Percentiles rank a stretch among this genome's conserved stretches.
These are phyloP conservation scores for Andinoacara biseriatus DNA, from an alignment of 2,113 vertebrate species.

Conservation along the genomic window DNA sequence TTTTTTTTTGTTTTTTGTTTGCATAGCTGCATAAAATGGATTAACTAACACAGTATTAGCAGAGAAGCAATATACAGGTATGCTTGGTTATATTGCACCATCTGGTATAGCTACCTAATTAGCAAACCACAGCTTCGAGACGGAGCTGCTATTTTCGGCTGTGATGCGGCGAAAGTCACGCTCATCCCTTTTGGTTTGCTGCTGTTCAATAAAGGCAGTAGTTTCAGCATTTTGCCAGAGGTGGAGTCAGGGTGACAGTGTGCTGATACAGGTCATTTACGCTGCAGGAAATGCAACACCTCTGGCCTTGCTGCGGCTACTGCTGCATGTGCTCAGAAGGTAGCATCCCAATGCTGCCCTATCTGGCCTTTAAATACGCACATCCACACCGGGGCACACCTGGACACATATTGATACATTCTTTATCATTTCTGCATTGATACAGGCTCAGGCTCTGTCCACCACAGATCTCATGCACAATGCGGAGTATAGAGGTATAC, in stretches of 20 bases:
- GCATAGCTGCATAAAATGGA: neutral
- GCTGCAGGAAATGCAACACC: constrained; percentile 70
- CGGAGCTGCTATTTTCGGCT: constrained; percentile 23
- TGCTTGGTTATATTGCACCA: constrained; percentile 15
- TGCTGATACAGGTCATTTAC: constrained; percentile 66
- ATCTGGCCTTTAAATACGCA: constrained; percentile 56
- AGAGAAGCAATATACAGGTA: neutral
- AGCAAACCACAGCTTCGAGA: constrained; percentile 16
- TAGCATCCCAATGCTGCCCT: constrained; percentile 60
- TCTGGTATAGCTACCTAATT: neutral
- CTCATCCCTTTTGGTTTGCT: constrained; percentile 30
- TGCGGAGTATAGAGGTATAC: neutral
- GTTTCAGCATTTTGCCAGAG: constrained; percentile 71
- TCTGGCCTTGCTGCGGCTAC: constrained; percentile 22
- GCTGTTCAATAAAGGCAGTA: constrained; percentile 45
- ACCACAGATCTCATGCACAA: neutral
- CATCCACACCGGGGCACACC: constrained; percentile 6
- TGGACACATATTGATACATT: neutral
- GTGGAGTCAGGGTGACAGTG: constrained; percentile 68
- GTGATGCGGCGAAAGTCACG: constrained; percentile 39
- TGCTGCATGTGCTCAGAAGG: constrained; percentile 58
- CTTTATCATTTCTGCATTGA: constrained; percentile 1
- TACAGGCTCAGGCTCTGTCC: neutral
- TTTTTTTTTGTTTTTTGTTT: neutral
- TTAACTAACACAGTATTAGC: neutral